phyloP scores from a whole-genome alignment of 2,797 vertebrate genomes.

The Remorina albescens region DNA sequence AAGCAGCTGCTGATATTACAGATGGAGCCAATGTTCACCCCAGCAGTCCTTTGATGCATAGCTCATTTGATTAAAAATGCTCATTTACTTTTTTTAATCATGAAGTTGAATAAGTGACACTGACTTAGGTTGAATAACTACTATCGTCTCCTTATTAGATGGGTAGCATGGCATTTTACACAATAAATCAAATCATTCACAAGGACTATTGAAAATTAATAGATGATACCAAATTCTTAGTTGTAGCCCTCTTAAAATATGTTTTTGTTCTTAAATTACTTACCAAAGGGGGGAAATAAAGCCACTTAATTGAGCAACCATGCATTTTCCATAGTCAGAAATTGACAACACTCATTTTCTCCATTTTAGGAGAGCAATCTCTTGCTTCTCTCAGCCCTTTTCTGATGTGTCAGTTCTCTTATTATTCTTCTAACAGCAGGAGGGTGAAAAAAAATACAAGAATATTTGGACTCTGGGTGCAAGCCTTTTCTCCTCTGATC shows the following conservation, averaged over 20 bases:
- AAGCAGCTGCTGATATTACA: slow-evolving; percentile 44
- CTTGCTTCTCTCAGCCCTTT: slow-evolving; percentile 1
- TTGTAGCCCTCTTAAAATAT: background rate
- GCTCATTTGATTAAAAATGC: slow-evolving; percentile 4
- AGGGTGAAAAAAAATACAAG: slow-evolving; percentile 24
- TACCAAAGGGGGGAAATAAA: background rate
- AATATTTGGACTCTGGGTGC: slow-evolving; percentile 13
- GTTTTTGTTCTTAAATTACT: too few species aligned
- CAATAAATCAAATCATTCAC: too few species aligned
- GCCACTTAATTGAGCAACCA: background rate
- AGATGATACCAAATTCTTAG: too few species aligned
- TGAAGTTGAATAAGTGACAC: background rate
- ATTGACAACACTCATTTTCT: background rate
- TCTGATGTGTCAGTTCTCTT: background rate
- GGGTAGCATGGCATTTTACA: too few species aligned
- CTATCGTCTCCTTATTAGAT: too few species aligned
- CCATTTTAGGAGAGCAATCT: background rate
- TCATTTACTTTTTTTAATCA: too few species aligned
- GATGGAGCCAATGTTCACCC: slow-evolving; percentile 46
- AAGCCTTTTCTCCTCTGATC: slow-evolving; percentile 47
- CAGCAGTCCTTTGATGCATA: slow-evolving; percentile 38
- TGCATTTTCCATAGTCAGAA: background rate
- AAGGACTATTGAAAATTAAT: too few species aligned
- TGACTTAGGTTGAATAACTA: too few species aligned
- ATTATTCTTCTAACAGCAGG: slow-evolving; percentile 6